Conservation (phyloP, 2,888 invertebrate species). For the Chrysomela aeneicollis region DNA sequence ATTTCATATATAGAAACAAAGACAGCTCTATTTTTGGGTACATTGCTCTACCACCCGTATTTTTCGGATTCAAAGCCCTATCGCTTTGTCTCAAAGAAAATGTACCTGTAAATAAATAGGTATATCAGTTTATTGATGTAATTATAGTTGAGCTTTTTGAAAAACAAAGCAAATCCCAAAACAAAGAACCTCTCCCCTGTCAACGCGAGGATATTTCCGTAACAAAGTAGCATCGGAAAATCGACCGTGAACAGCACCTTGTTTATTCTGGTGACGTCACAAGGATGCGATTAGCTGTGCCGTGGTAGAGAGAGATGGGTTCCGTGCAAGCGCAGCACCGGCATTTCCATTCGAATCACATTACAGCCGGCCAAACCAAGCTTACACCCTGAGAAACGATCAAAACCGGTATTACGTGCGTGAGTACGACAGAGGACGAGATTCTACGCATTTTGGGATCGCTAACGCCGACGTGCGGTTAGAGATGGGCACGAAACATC, state of each 20-base stretch:
- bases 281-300: constrained; percentile 53
- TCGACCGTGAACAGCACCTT: constrained; percentile 43
- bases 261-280: constrained; percentile 54
- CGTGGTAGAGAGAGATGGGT: constrained; percentile 38
- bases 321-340: constrained; percentile 54
- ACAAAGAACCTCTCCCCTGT: background rate
- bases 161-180: constrained; percentile 22
- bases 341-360: constrained; percentile 1
- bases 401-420: constrained; percentile 29
- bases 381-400: background rate
- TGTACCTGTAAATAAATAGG: no score
- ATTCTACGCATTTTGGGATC: constrained; percentile 29
- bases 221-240: constrained; percentile 40
- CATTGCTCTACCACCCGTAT: no score
- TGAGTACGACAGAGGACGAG: constrained; percentile 22
- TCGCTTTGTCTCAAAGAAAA: background rate
- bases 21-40: no score
- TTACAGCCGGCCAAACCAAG: background rate
- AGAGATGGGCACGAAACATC: background rate
- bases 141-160: background rate
- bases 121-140: no score
- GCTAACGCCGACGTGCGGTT: constrained; percentile 10
- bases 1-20: no score
- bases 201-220: constrained; percentile 19
- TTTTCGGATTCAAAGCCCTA: background rate